Evolutionary conservation across 2,888 invertebrate genomes (phyloP), one percentile per base, ranked within the genome.

Genomic region (Cacoxenus indagator): DNA sequence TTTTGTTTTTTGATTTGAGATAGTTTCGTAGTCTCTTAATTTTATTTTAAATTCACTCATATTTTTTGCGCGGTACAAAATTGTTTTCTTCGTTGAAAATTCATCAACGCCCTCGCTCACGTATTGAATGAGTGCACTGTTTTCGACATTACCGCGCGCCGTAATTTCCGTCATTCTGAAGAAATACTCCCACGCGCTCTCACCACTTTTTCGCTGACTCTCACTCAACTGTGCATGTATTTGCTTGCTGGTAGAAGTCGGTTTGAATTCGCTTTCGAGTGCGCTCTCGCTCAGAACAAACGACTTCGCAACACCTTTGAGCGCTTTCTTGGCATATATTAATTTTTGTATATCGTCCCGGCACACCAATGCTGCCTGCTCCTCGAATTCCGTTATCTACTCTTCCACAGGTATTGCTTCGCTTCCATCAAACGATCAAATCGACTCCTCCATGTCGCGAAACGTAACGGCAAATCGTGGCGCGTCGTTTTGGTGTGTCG

Each of bases 11-110:
- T 48, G 2, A 14, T 6, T 48, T 2, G 1, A 67, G 54, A 31
- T 51, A 55, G 17, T 14, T 9, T 9, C 71, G 9, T 73, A 73
- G 19, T 55, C 62, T 46, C 67, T 64, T 1, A 77, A n/a, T 62
- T 74, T 75, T 8, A 67, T 57, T 54, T 73, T 75, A 55, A 75
- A 75, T 8, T 75, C 70, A 5, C 29, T 69, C 0, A 70, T 9
- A 62, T 70, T 54, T 8, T 48, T 65, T 8, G 73, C 71, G 1
- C 66, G 57, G n/a, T 57, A 45, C 27, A 45, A 64, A 14, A 45
- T 45, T 54, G 55, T 27, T 54, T 26, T 57, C 9, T 57, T 57
- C 29, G n/a, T 29, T 1, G 29, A 1, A n/a, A 29, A 5, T 11
- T 29, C 29, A 51, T 27, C 43, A 46, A 48, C 24, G 17, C 66